Evolutionary conservation across 2,888 invertebrate genomes (phyloP), one percentile per base, ranked within the genome.

Genomic region (Heterodera filipjevi): DNA sequence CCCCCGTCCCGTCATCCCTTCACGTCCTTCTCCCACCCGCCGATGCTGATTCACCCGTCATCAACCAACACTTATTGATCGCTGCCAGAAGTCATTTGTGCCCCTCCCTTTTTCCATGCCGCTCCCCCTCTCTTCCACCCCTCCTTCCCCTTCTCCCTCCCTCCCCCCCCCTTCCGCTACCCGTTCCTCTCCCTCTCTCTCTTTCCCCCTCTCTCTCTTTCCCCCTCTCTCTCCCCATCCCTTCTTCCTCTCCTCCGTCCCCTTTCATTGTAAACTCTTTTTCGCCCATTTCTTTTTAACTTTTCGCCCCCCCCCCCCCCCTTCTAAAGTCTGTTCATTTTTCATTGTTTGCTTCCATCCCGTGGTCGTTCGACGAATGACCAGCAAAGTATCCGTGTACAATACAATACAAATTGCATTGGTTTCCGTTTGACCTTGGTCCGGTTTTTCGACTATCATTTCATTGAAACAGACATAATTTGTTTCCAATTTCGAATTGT

Each of bases 41-140:
- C 6, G n/a, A 5, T 22, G 59, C 22, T 59, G 59, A 59, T 22
- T 59, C 59, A 59, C 12, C 53, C 59, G 27, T 27, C 59, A 27
- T 59, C n/a, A 27, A 8, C 59, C n/a, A 59, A 3, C 22, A 27
- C n/a, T 59, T 59, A 59, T 59, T 59, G 59, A 59, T 59, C 59
- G 59, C 59, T 59, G 59, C 27, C 59, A 59, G 59, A 59, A 59
- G 59, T 59, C 59, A 59, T 59, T n/a, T n/a, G n/a, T 49, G 49
- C 49, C 49, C 49, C 59, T 27, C 10, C 59, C 59, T 2, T 12
- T n/a, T n/a, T n/a, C 53, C 22, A 53, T 5, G 22, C 53, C 53
- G 5, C 22, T 16, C 53, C 53, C 10, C 49, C 19, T n/a, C n/a
- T n/a, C n/a, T n/a, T n/a, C n/a, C n/a, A n/a, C n/a, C n/a, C n/a